These are phyloP conservation scores for Pteruthius melanotis DNA, from an alignment of 2,113 vertebrate species.

Conservation along the genomic window DNA sequence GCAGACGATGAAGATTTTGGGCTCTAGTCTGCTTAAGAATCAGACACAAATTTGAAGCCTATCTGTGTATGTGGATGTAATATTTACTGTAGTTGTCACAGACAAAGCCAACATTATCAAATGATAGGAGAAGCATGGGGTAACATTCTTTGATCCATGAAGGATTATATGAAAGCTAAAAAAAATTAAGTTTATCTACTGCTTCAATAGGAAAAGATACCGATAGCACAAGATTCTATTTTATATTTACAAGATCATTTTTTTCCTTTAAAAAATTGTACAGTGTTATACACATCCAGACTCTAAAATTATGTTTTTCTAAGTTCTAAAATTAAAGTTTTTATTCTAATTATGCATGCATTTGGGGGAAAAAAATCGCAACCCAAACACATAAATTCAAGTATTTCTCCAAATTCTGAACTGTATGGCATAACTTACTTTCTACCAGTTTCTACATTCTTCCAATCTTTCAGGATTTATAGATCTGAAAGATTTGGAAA, in stretches of 20 bases:
- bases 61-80: not conserved
- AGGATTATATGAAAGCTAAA: not conserved
- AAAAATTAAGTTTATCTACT: not conserved
- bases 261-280: not conserved
- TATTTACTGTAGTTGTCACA: not conserved
- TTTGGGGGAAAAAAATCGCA: rapidly evolving
- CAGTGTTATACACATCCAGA: not conserved
- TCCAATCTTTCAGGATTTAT: not conserved
- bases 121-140: not conserved
- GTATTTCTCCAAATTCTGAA: not conserved
- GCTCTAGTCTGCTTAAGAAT: not conserved
- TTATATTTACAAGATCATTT: not conserved
- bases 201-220: not conserved
- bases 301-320: not conserved
- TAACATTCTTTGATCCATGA: not conserved
- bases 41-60: not conserved
- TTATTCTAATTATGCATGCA: not conserved
- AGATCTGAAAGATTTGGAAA: not conserved
- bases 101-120: not conserved
- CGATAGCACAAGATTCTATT: not conserved
- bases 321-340: not conserved
- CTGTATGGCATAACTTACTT: not conserved
- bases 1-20: not conserved
- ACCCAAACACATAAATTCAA: not conserved
- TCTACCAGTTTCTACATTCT: not conserved